Percentiles rank a stretch among this genome's conserved stretches.
Conservation (phyloP, 1,140 invertebrate genomes). For the Ceratina australensis region DNA sequence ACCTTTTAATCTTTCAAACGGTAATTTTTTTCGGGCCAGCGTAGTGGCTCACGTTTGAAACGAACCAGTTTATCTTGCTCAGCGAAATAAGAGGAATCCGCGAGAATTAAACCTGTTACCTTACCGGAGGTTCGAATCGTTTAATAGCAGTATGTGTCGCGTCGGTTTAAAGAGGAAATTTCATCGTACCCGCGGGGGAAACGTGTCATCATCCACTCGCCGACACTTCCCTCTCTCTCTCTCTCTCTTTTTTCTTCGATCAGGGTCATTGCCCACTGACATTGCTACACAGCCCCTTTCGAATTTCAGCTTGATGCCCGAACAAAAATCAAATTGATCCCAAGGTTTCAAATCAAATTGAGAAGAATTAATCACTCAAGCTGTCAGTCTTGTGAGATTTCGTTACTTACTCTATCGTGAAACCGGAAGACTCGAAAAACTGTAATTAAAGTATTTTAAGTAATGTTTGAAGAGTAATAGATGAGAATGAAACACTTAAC, state of each 20-base stretch:
- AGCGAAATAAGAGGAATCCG: slow-evolving; percentile 1
- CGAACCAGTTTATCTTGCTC: neutral
- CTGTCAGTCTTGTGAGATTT: no score
- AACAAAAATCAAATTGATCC: no score
- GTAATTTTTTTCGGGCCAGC: neutral
- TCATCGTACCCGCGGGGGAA: slow-evolving; percentile 9
- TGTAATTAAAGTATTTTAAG: no score
- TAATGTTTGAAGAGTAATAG: no score
- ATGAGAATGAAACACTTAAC: no score
- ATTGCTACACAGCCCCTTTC: slow-evolving; percentile 4
- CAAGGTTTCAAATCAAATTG: no score
- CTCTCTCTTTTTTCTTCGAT: neutral
- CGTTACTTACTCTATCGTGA: no score
- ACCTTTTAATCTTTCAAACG: neutral
- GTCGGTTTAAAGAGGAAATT: slow-evolving; percentile 37
- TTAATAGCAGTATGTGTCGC: neutral
- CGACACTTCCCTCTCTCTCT: neutral
- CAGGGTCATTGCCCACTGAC: slow-evolving; percentile 38
- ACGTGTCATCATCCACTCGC: neutral
- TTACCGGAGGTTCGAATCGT: slow-evolving; percentile 18
- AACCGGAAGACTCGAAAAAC: no score
- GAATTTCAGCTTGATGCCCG: no score
- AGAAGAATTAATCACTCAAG: no score
- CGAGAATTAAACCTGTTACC: neutral
- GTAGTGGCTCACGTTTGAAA: neutral